Percentiles rank a stretch among this genome's conserved stretches.
These are phyloP conservation scores for Diabrotica balteata DNA, from an alignment of 2,888 invertebrate species.

Conservation along the genomic window DNA sequence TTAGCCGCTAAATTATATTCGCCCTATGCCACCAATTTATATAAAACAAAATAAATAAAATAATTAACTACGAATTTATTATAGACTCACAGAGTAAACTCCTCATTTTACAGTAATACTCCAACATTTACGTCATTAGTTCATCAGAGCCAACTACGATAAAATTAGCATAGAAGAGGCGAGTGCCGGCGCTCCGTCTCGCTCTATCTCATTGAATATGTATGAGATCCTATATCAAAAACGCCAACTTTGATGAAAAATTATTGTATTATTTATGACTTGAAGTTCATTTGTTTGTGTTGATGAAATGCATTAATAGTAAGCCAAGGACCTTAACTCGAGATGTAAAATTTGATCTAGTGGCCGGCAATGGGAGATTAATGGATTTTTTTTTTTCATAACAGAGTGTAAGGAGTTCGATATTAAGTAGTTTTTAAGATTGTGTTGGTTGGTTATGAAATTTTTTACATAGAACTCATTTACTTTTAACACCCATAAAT, in stretches of 20 bases:
- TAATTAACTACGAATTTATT: too few species aligned
- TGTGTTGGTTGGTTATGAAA: too few species aligned
- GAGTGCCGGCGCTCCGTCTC: constrained; percentile 47
- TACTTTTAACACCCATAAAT: too few species aligned
- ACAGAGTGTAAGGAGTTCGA: too few species aligned
- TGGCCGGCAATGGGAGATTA: constrained; percentile 5
- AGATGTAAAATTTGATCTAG: constrained; percentile 13
- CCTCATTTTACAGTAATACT: background rate
- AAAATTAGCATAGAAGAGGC: constrained; percentile 53
- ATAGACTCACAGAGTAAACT: background rate
- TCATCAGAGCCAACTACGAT: constrained; percentile 31
- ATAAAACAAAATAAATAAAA: too few species aligned
- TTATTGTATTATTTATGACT: constrained; percentile 38
- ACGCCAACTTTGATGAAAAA: constrained; percentile 48
- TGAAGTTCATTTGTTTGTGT: constrained; percentile 25
- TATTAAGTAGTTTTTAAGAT: too few species aligned
- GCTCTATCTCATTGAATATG: constrained; percentile 54
- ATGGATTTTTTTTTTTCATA: background rate
- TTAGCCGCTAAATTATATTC: too few species aligned
- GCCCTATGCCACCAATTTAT: too few species aligned
- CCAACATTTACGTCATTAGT: constrained; percentile 6
- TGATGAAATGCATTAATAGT: constrained; percentile 11
- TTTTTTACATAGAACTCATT: too few species aligned
- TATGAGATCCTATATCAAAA: constrained; percentile 47
- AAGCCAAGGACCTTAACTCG: constrained; percentile 7